A percentile compares a stretch with the other conserved stretches of the same genome.
phyloP scores from a whole-genome alignment of 1,140 invertebrate species.

The Ceratosolen solmsi region DNA sequence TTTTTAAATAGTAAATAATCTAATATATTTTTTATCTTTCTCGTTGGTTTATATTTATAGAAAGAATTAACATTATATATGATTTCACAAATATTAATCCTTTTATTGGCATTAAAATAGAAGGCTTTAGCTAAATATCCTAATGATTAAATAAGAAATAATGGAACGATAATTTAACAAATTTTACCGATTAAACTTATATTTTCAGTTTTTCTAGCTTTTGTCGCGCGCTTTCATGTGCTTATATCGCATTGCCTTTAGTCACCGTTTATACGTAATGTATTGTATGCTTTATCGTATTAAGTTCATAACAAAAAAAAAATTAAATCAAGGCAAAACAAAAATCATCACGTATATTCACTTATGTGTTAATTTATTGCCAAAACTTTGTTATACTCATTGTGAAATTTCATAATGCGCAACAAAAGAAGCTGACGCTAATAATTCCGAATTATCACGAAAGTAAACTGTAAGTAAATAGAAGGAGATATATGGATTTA shows the following conservation, averaged over 20 bases:
- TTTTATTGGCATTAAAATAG: too few species aligned
- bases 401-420: not conserved
- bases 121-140: too few species aligned
- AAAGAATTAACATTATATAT: too few species aligned
- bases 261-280: not conserved
- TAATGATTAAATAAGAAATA: too few species aligned
- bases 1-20: too few species aligned
- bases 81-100: too few species aligned
- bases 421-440: conserved; percentile 2
- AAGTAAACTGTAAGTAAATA: not conserved
- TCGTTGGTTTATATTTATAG: too few species aligned
- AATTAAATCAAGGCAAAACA: conserved; percentile 6
- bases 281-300: not conserved
- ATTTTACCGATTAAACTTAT: not conserved
- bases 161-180: not conserved
- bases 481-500: not conserved
- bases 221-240: not conserved
- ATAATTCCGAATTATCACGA: not conserved
- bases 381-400: not conserved
- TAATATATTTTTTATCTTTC: too few species aligned
- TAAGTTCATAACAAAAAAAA: conserved; percentile 16
- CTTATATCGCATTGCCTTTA: conserved; percentile 7
- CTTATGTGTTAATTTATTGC: not conserved
- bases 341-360: conserved; percentile 11
- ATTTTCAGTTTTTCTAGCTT: not conserved